Percentiles rank a stretch among this genome's conserved stretches.
Evolutionary conservation across 53 echinoderm and acorn worm genomes (phyloP).

Genomic region (Henricia sp.): DNA sequence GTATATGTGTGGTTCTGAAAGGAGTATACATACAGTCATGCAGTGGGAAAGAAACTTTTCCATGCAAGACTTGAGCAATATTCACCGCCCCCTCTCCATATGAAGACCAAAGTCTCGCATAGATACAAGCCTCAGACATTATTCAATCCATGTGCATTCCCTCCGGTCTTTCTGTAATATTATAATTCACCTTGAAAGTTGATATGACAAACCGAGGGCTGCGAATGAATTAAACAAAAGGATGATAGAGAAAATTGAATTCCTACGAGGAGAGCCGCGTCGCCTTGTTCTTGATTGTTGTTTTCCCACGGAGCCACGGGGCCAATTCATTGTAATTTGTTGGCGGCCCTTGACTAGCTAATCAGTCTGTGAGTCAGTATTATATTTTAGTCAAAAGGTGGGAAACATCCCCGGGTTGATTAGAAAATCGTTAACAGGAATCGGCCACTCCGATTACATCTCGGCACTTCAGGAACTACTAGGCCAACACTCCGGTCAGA

Average conservation of each 20-base stretch:
- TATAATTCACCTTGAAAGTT: slow-evolving; percentile 8
- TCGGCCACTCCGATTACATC: slow-evolving; percentile 62
- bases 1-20: too few relatives aligned
- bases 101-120: too few relatives aligned
- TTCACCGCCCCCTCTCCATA: too few relatives aligned
- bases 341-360: slow-evolving; percentile 54
- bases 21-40: too few relatives aligned
- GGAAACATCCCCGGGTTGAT: slow-evolving; percentile 44
- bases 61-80: too few relatives aligned
- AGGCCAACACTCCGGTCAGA: too few relatives aligned
- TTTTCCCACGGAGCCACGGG: slow-evolving; percentile 48
- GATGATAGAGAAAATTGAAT: neutral
- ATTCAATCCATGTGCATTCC: too few relatives aligned
- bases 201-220: neutral
- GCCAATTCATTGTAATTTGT: slow-evolving; percentile 62
- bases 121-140: too few relatives aligned
- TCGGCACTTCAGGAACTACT: slow-evolving; percentile 23
- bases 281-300: slow-evolving; percentile 1
- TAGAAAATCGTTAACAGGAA: slow-evolving; percentile 61
- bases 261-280: neutral
- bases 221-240: neutral
- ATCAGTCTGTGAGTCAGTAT: slow-evolving; percentile 63
- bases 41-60: too few relatives aligned
- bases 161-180: too few relatives aligned
- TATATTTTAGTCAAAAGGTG: slow-evolving; percentile 27